Evolutionary conservation across 2,113 vertebrate genomes (phyloP), one percentile per base, ranked within the genome.

Genomic region (Oncorhynchus nerka): DNA sequence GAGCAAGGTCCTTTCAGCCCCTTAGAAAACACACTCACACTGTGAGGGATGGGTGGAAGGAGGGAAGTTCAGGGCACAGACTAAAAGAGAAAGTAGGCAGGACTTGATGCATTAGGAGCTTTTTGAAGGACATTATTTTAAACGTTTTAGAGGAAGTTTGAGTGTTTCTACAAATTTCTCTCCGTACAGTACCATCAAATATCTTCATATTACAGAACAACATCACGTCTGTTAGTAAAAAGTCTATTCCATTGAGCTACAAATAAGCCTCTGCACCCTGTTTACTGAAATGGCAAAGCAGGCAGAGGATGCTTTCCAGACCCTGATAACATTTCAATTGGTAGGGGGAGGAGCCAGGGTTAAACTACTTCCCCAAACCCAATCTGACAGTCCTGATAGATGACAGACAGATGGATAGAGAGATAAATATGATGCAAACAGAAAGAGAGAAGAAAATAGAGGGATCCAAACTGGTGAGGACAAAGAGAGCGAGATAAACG

Each of bases 361-460:
- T 64, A 71, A 75, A 84, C 82, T 5, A 55, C 51, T 55, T 55
- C 51, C 15, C 16, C 39, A 11, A 45, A 45, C 39, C 39, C 9
- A 2, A 45, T 45, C 55, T 66, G 24, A 26, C 26, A 26, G 24
- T 1, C 15, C 26, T 28, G 64, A 66, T 66, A 28, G 11, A 66
- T n/a, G 7, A 30, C 64, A 45, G 73, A 77, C 70, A 61, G 26
- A 67, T 73, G 78, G 69, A 75, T 70, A 71, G 69, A 48, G 67
- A 87, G 78, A 85, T 85, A 78, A 28, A 82, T 81, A 64, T 85
- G 74, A 70, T 70, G 74, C n/a, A n/a, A 48, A 7, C 20, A 75
- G 34, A 15, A 26, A 75, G 34, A 76, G 79, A 7, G 66, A 16
- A 48, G 71, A 26, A 34, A 70, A 66, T 11, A 7, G 70, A 71